phyloP scores from a whole-genome alignment of 1,140 invertebrate species.

The Batillaria attramentaria region DNA sequence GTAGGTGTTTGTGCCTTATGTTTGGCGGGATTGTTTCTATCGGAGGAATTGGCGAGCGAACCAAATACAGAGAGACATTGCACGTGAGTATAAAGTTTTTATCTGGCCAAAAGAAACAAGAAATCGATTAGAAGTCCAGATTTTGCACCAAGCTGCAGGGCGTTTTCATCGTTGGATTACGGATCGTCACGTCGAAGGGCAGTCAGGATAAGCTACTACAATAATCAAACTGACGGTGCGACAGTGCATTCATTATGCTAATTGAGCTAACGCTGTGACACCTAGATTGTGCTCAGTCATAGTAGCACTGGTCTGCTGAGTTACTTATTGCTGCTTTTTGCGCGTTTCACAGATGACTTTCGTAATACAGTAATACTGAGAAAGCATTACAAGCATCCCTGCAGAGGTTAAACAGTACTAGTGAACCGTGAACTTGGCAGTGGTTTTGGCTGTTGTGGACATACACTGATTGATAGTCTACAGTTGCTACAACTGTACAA shows the following conservation, averaged over 20 bases:
- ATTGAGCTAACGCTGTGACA: background rate
- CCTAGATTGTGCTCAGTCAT: too few species aligned
- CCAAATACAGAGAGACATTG: slow-evolving; percentile 41
- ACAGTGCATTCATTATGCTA: background rate
- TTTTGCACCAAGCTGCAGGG: too few species aligned
- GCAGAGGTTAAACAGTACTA: too few species aligned
- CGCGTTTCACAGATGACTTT: too few species aligned
- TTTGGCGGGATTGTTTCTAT: slow-evolving; percentile 40
- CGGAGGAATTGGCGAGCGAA: slow-evolving; percentile 35
- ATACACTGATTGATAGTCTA: too few species aligned
- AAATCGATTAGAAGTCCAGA: background rate
- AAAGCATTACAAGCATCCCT: too few species aligned
- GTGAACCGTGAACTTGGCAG: too few species aligned
- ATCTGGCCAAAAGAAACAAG: background rate
- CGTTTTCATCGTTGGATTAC: background rate
- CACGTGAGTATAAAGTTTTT: slow-evolving; percentile 36
- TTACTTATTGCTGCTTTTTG: too few species aligned
- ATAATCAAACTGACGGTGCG: background rate
- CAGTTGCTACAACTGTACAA: too few species aligned
- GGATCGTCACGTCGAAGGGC: background rate
- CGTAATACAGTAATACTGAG: too few species aligned
- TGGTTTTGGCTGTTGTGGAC: too few species aligned
- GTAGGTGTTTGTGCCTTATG: slow-evolving; percentile 42
- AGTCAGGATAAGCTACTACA: background rate
- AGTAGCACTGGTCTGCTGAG: too few species aligned